Conservation (phyloP, 1,140 invertebrate genomes). For the Achatina immaculata region DNA sequence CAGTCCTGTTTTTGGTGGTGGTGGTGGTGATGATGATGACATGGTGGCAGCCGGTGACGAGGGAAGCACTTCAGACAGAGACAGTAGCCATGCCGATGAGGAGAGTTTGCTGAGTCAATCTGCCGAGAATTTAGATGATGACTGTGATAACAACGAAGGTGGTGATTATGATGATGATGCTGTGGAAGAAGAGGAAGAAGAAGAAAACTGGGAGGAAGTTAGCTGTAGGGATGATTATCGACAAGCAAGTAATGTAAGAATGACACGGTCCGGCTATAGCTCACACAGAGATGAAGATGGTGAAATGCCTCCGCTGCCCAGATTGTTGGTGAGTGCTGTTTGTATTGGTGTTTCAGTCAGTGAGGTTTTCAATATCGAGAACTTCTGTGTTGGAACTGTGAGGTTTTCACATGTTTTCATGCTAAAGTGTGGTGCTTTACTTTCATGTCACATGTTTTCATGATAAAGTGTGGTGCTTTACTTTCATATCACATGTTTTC, state of each 20-base stretch:
- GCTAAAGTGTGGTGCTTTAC: too few relatives aligned
- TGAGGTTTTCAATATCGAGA: too few relatives aligned
- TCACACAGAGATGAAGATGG: conserved; percentile 32
- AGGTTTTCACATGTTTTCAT: too few relatives aligned
- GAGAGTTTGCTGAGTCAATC: conserved; percentile 30
- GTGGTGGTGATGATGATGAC: neutral
- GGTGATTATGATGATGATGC: conserved; percentile 38
- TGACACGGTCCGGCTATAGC: conserved; percentile 1
- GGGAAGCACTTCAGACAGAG: conserved; percentile 19
- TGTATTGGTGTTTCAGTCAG: neutral
- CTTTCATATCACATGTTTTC: too few relatives aligned
- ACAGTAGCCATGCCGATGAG: neutral
- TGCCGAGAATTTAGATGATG: conserved; percentile 23
- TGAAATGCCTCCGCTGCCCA: conserved; percentile 5
- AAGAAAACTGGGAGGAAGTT: conserved; percentile 1
- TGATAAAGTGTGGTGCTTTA: too few relatives aligned
- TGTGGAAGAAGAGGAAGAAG: conserved; percentile 13
- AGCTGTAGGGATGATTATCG: neutral
- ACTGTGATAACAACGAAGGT: conserved; percentile 32
- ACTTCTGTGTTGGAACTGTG: too few relatives aligned
- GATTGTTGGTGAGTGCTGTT: neutral
- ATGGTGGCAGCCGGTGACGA: conserved; percentile 18
- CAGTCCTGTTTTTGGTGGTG: neutral
- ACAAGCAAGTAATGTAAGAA: conserved; percentile 19
- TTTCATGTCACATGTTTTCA: too few relatives aligned